Evolutionary conservation across 1,140 invertebrate species (phyloP), one percentile per base, ranked within the genome.

Genomic region (Drosophila sulfurigaster): DNA sequence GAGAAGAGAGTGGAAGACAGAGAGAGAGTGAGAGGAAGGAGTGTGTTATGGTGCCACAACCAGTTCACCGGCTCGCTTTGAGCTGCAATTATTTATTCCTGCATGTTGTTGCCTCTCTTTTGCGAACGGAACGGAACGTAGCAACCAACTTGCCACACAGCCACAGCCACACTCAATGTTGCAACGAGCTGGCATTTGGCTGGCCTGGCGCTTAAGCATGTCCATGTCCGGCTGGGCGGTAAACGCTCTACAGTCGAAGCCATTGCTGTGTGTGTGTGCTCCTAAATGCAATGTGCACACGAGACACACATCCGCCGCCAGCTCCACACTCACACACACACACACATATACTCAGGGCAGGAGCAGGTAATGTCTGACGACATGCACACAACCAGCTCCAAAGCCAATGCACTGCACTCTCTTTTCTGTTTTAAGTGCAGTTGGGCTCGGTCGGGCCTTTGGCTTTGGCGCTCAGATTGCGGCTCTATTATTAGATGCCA

Each of bases 401-500:
- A 59, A 68, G 67, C 41, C 46, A 75, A 72, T 51, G 57, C 41
- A 54, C n/a, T 43, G 63, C 56, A 48, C 69, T 38, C 35, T 38
- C 35, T 38, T 10, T 38, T 10, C 8, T 10, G 2, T 38, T 38
- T 38, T 48, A n/a, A 20, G 7, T 35, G 28, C n/a, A 11, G 28
- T 4, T 41, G 54, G 32, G 54, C 20, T 41, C 48, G 15, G 45
- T 52, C 20, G 60, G 48, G 35, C 67, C 65, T 63, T 67, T 77
- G 65, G 63, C 54, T 75, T 70, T 70, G 51, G 51, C 51, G 82
- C 60, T 75, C 79, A 89, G 82, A 79, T 90, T 82, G 75, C 72
- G 64, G 73, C 89, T 91, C 89, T 90, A 91, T 91, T 82, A 91
- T 91, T 91, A 91, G 79, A 83, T 76, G 82, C 82, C 90, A 91